These are phyloP conservation scores for Helleia helle DNA, from an alignment of 2,888 invertebrate species.

Conservation along the genomic window DNA sequence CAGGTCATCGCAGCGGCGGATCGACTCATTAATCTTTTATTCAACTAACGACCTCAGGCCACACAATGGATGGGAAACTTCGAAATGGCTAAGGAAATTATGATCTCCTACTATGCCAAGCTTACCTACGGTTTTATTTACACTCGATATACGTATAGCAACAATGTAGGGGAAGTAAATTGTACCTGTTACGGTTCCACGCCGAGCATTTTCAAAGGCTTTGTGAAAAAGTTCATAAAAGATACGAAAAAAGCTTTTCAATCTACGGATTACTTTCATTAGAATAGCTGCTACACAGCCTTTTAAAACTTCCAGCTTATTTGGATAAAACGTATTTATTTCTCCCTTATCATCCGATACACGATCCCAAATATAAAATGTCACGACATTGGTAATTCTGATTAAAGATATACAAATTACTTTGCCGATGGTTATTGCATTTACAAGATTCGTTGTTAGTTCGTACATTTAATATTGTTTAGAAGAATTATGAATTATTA, in stretches of 20 bases:
- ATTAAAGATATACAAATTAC: too few species aligned
- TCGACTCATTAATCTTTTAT: slow-evolving; percentile 61
- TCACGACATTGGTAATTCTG: too few species aligned
- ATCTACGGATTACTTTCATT: background rate
- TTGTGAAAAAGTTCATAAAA: slow-evolving; percentile 11
- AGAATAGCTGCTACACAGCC: background rate
- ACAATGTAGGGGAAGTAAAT: slow-evolving; percentile 2
- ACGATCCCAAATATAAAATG: too few species aligned
- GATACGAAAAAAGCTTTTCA: slow-evolving; percentile 6
- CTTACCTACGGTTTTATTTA: slow-evolving; percentile 2
- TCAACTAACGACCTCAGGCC: slow-evolving; percentile 43
- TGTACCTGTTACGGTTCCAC: slow-evolving; percentile 9
- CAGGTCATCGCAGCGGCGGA: slow-evolving; percentile 45
- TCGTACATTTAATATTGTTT: too few species aligned
- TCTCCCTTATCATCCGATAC: too few species aligned
- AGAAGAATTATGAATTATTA: too few species aligned
- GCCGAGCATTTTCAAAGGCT: slow-evolving; percentile 12
- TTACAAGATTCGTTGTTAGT: too few species aligned
- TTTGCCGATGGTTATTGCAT: too few species aligned
- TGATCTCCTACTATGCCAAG: slow-evolving; percentile 39
- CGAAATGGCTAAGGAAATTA: slow-evolving; percentile 60
- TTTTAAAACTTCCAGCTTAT: background rate
- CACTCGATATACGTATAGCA: slow-evolving; percentile 1
- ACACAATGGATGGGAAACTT: slow-evolving; percentile 45
- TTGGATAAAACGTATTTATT: background rate